Conservation (phyloP, 2,888 invertebrate genomes). For the Zaprionus obscuricornis region DNA sequence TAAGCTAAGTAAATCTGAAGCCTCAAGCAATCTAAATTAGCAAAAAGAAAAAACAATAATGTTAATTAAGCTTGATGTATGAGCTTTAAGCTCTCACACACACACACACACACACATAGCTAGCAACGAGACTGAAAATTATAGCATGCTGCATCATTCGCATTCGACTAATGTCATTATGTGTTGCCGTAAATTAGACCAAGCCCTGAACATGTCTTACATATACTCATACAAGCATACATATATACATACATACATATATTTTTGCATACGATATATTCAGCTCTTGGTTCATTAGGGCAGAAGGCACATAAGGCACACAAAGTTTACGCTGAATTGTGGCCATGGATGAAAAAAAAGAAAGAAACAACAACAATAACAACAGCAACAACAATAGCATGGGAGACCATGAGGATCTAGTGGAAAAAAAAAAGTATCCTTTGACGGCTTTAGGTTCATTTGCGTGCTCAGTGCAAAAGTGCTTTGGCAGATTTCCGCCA, state of each 20-base stretch:
- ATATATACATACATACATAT: neutral
- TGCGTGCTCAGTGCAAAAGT: slow-evolving; percentile 24
- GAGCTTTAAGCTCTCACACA: no score
- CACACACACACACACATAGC: no score
- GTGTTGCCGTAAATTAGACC: slow-evolving; percentile 3
- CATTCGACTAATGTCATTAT: no score
- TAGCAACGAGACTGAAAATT: no score
- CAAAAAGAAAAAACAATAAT: no score
- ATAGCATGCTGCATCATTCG: no score
- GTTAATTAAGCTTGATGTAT: no score
- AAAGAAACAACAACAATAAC: slow-evolving; percentile 1
- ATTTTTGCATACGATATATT: slow-evolving; percentile 6
- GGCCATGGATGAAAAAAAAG: slow-evolving; percentile 16
- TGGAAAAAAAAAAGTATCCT: slow-evolving; percentile 24
- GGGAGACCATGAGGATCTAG: no score
- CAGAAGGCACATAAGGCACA: no score
- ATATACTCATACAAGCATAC: neutral
- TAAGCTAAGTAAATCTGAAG: no score
- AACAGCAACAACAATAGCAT: slow-evolving; percentile 13
- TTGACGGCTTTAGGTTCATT: slow-evolving; percentile 61
- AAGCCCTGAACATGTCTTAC: slow-evolving; percentile 4
- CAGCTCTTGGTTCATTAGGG: slow-evolving; percentile 45
- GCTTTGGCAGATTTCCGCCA: slow-evolving; percentile 30
- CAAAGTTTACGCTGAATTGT: slow-evolving; percentile 32
- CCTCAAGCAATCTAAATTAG: no score